Base-by-base conservation (phyloP, 37 sponge, comb jelly and placozoan genomes). In the Aphrocallistes beatrix region DNA sequence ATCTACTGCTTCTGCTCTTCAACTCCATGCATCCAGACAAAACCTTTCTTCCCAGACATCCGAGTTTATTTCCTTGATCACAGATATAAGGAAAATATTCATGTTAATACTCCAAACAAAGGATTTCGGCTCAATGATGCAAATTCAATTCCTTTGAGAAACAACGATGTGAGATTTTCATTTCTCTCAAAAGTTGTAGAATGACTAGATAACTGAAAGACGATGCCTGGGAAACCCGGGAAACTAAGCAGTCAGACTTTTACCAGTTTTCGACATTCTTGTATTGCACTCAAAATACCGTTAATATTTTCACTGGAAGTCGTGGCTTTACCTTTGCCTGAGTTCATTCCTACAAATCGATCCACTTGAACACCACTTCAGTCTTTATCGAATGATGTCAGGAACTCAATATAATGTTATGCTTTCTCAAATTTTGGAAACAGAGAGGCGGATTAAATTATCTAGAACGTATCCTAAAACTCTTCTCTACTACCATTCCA, bases 11-110 rank as follows among this genome's bases (percentile, higher is more conserved):
- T 19, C 75, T 60, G 75, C 75, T 60, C 75, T 60, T 60, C 75
- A 60, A 28, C 75, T 60, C 75, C 75, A 60, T 60, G 75, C 75
- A 60, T 60, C 75, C 75, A 60, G 21, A 60, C 28, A 60, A 60
- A 60, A 60, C 75, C 75, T 60, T 60, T 60, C 75, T 60, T 60
- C 75, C 75, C 75, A 60, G 75, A 60, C 75, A 60, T 60, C 75
- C 75, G 75, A 60, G 25, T 60, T 60, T 60, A 21, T 60, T 60
- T 16, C 45, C 6, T 42, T 42, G 45, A 42, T 42, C 45, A 42
- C 45, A 42, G 13, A 42, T 42, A 42, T 42, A 42, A 16, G 45
- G 45, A 42, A 42, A 42, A 42, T 42, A 42, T 42, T 42, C 45
- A 60, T 60, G 75, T 60, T 28, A 21, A 32, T 60, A 19, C 75